phyloP scores from a whole-genome alignment of 2,888 invertebrate species.

The Punctoribates punctum region DNA sequence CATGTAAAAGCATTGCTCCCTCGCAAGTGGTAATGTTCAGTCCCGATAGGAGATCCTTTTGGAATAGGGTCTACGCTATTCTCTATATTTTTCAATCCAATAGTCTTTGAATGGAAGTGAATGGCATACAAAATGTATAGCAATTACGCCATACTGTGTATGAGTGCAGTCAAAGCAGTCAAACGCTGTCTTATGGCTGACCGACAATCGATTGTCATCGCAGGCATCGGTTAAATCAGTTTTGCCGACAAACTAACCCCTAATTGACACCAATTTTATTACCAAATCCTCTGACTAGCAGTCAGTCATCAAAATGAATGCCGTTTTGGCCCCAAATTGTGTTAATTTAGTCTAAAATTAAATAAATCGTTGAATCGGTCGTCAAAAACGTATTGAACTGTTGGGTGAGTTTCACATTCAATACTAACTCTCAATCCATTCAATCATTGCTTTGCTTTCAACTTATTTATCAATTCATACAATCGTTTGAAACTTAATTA shows the following conservation, averaged over 20 bases:
- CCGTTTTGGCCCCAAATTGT: neutral
- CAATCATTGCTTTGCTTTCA: too few relatives aligned
- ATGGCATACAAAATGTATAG: slow-evolving; percentile 9
- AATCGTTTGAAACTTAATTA: neutral
- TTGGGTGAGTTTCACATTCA: slow-evolving; percentile 9
- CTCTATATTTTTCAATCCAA: neutral
- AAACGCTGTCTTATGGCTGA: slow-evolving; percentile 33
- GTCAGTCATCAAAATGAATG: neutral
- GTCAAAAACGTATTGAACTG: neutral
- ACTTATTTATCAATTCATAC: neutral
- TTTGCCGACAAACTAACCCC: neutral
- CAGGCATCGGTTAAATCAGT: slow-evolving; percentile 23
- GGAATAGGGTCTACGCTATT: slow-evolving; percentile 10
- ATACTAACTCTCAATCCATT: neutral
- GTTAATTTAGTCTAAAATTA: neutral
- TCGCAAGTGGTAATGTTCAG: neutral
- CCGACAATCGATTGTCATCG: slow-evolving; percentile 25
- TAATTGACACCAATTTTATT: neutral
- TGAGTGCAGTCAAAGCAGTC: slow-evolving; percentile 11
- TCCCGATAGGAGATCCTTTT: slow-evolving; percentile 30
- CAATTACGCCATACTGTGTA: slow-evolving; percentile 35
- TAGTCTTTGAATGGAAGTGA: neutral
- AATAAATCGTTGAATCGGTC: neutral
- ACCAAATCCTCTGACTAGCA: neutral
- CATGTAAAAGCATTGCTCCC: neutral